Evolutionary conservation across 64 coral and sea anemone species (phyloP), one percentile per base, ranked within the genome.

Genomic region (Stichodactyla mertensii): DNA sequence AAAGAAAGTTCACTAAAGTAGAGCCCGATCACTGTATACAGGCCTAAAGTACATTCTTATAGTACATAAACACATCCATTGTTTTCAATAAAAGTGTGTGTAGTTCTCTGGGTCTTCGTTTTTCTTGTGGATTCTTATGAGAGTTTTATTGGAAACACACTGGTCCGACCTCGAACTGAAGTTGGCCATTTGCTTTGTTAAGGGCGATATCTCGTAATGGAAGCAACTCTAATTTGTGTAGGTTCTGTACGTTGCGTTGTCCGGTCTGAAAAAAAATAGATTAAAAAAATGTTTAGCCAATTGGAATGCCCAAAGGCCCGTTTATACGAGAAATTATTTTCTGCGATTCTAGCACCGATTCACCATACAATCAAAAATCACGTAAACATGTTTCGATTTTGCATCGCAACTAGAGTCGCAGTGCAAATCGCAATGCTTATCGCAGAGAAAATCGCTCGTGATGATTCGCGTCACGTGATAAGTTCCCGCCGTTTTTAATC

Each of bases 201-300:
- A 86, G 86, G 10, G 90, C 83, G 7, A 92, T 71, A 84, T 92
- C 90, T 55, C 77, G 83, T 79, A 92, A 56, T 19, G 90, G 90
- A 61, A 92, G 90, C 10, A 92, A 15, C 14, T 92, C 90, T 60
- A 82, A 62, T 64, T 87, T 87, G 18, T 61, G 54, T 52, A 87
- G 19, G 23, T 82, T 66, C 55, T 92, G 90, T 31, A 87, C 86
- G 79, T 87, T 78, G 57, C 86, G 52, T 54, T 87, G 86, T 60
- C 90, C 90, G 54, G 12, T 67, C 90, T 92, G 77, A 26, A 57
- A 87, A 45, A 64, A 74, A 81, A 6, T 59, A 55, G 10, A n/a
- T 66, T 18, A 66, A 66, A 66, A 66, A 66, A 6, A 66, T 20
- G 28, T 31, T 31, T 31, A 31, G 28, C 28, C 28, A 31, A 31